Conservation (phyloP, 1,140 invertebrate genomes). For the Pogonomyrmex barbatus region DNA sequence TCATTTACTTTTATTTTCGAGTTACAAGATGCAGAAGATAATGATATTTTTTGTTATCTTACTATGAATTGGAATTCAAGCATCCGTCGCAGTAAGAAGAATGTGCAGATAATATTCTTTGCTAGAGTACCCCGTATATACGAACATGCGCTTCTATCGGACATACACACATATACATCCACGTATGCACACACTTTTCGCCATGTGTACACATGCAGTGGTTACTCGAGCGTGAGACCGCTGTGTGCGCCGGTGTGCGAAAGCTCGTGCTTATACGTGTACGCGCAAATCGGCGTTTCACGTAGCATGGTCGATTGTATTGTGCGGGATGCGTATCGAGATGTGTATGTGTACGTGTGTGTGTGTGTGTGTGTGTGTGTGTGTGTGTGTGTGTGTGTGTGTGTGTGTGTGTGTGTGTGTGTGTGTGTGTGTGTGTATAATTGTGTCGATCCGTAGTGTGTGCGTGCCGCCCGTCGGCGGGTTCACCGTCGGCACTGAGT, state of each 20-base stretch:
- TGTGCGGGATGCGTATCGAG: slow-evolving; percentile 64
- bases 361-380: neutral
- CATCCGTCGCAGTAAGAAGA: neutral
- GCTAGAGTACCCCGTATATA: neutral
- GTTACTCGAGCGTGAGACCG: slow-evolving; percentile 55
- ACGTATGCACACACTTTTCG: neutral
- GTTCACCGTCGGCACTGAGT: slow-evolving; percentile 45
- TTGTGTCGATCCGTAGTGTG: slow-evolving; percentile 12
- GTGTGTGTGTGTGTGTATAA: no score
- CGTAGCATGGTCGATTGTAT: slow-evolving; percentile 53
- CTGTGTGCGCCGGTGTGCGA: neutral
- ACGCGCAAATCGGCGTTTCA: slow-evolving; percentile 55
- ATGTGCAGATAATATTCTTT: neutral
- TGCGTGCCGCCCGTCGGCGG: slow-evolving; percentile 25
- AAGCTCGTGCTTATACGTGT: neutral
- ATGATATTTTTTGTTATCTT: neutral
- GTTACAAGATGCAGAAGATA: no score
- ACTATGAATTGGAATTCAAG: neutral
- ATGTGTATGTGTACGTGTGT: neutral
- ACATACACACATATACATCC: neutral
- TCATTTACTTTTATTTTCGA: neutral
- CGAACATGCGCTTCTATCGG: neutral
- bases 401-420: neutral
- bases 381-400: neutral
- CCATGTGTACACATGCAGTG: neutral